Percentiles rank a stretch among this genome's conserved stretches.
Evolutionary conservation across 2,113 vertebrate species (phyloP).

Genomic region (Toxotes chatareus): DNA sequence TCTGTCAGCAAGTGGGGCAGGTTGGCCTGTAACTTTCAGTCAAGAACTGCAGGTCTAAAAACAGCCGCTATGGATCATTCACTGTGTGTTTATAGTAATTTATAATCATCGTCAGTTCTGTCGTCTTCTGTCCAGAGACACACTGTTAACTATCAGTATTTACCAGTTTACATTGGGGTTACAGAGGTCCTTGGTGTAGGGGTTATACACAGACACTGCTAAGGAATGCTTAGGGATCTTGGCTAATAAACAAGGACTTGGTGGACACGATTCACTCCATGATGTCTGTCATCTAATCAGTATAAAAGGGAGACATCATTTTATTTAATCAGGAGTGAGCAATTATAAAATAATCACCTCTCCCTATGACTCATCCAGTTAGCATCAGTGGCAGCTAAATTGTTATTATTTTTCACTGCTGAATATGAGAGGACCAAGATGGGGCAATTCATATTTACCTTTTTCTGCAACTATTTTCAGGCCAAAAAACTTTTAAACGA

Average conservation of each 20-base stretch:
- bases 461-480: constrained; percentile 42
- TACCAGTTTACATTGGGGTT: not conserved
- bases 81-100: not conserved
- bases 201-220: not conserved
- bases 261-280: constrained; percentile 34
- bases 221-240: not conserved
- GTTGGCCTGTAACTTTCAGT: not conserved
- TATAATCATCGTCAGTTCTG: not conserved
- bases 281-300: constrained; percentile 52
- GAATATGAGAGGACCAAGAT: constrained; percentile 7
- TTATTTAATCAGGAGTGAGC: constrained; percentile 52
- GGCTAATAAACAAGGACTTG: constrained; percentile 17
- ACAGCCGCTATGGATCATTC: not conserved
- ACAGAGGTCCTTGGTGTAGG: not conserved
- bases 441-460: constrained; percentile 45
- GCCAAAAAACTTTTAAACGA: constrained; percentile 10
- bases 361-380: constrained; percentile 46
- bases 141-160: not conserved
- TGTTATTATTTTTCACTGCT: constrained; percentile 26
- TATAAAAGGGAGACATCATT: constrained; percentile 48
- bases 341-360: constrained; percentile 59
- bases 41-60: not conserved
- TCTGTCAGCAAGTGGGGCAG: not conserved
- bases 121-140: not conserved
- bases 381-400: constrained; percentile 44